phyloP scores from a whole-genome alignment of 2,797 vertebrate species.

The Trichosurus vulpecula region DNA sequence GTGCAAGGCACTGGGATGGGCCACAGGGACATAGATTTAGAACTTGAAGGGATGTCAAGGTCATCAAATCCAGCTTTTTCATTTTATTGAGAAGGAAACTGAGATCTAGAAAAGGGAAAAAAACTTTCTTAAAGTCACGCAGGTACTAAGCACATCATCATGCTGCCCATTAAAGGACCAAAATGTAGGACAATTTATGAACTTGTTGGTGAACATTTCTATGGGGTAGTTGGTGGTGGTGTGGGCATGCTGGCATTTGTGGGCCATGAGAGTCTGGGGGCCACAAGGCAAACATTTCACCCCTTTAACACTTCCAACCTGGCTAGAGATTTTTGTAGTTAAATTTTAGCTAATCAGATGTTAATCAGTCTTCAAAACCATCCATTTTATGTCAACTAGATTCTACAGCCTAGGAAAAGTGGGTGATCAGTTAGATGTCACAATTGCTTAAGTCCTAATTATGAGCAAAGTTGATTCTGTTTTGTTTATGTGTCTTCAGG shows the following conservation, averaged over 20 bases:
- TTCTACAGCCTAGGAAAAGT: background rate
- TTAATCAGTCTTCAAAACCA: background rate
- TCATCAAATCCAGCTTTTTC: background rate
- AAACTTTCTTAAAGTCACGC: background rate
- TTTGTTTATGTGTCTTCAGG: slow-evolving; percentile 56
- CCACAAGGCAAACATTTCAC: background rate
- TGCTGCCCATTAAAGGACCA: background rate
- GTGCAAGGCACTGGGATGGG: background rate
- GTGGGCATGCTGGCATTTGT: background rate
- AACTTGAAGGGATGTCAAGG: background rate
- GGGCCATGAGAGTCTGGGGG: background rate
- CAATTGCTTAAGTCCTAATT: slow-evolving; percentile 41
- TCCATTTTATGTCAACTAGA: background rate
- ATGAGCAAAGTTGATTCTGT: slow-evolving; percentile 43
- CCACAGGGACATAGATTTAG: background rate
- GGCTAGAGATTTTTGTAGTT: background rate
- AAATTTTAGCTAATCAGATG: background rate
- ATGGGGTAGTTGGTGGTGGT: background rate
- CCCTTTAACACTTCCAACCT: background rate
- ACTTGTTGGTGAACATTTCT: background rate
- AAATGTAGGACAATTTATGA: background rate
- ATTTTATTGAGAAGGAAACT: background rate
- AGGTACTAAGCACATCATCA: background rate
- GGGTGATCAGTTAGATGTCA: slow-evolving; percentile 13
- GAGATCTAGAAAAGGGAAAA: background rate